Percentiles rank a stretch among this genome's conserved stretches.
These are phyloP conservation scores for Mobula hypostoma DNA, from an alignment of 2,113 vertebrate genomes.

Conservation along the genomic window DNA sequence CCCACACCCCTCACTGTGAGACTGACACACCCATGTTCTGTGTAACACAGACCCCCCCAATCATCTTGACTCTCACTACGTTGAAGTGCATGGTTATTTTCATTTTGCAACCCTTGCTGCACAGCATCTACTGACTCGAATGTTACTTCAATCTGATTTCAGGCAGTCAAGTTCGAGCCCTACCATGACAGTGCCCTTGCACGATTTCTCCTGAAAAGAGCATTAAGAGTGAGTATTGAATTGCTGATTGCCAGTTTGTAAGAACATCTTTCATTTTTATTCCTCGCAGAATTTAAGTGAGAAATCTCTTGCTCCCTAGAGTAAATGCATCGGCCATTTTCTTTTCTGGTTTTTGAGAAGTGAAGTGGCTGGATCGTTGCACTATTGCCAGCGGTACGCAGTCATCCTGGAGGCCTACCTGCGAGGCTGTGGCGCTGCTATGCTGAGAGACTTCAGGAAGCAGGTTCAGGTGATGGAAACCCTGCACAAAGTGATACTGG, in stretches of 20 bases:
- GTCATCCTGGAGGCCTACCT: constrained; percentile 92
- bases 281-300: background rate
- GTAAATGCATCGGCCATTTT: constrained; percentile 93
- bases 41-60: background rate
- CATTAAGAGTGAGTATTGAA: constrained; percentile 72
- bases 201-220: constrained; percentile 86
- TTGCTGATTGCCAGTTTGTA: background rate
- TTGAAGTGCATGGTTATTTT: background rate
- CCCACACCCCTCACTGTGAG: background rate
- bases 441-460: constrained; percentile 82
- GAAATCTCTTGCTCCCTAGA: constrained; percentile 56
- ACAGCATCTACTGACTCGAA: background rate
- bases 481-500: constrained; percentile 86
- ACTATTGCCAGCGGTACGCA: constrained; percentile 90
- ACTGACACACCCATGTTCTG: too few species aligned
- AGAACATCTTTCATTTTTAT: background rate
- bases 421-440: constrained; percentile 82
- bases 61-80: background rate
- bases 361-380: constrained; percentile 96
- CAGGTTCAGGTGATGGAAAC: constrained; percentile 88
- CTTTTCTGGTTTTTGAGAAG: constrained; percentile 98
- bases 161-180: constrained; percentile 98
- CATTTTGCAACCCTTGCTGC: background rate
- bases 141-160: constrained; percentile 44
- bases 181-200: constrained; percentile 94